Base-by-base conservation (phyloP, 37 sponge, comb jelly and placozoan species). In the Ephydatia muelleri region DNA sequence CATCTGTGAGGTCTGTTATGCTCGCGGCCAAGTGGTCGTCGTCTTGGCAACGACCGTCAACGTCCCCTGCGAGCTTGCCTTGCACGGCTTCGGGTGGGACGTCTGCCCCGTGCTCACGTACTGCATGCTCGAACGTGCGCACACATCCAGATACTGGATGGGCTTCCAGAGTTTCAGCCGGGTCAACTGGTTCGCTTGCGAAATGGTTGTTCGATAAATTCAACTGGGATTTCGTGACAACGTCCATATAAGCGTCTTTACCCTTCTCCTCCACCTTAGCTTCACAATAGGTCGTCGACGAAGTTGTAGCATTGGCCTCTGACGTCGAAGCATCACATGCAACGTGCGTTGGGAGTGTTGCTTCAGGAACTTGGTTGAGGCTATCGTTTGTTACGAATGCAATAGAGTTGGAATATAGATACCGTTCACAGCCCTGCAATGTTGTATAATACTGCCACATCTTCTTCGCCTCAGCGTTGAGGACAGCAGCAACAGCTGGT, bases 381-480 rank as follows among this genome's bases (percentile, higher is more conserved):
- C 32, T 16, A 28, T 0, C 70, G 5, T 9, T 28, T 71, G 72
- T 25, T 33, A 30, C 72, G 32, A 14, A 30, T 33, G 4, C 72
- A 25, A 1, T 33, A 33, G 14, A 13, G 72, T 1, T 19, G 19
- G 6, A 11, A 57, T 14, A 57, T 57, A 57, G 57, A 11, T 57
- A 57, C 19, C 0, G 72, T 37, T 75, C 76, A 26, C 34, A 32
- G 76, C 36, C 21, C 37, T 75, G 76, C 47, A 75, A 34, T 11
- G 47, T 75, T 75, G 76, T 75, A 43, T 75, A 75, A 36, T 37
- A 19, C 23, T 75, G 76, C 76, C 76, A 75, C 47, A 75, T 75
- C 26, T 26, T 32, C 26, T 26, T 36, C 11, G 76, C 76, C 22
- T 75, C 76, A 5, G 34, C 19, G 30, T 34, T 36, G 26, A 75